Percentiles rank a stretch among this genome's conserved stretches.
phyloP scores from a whole-genome alignment of 2,888 invertebrate species.

The Tethea ocularis region DNA sequence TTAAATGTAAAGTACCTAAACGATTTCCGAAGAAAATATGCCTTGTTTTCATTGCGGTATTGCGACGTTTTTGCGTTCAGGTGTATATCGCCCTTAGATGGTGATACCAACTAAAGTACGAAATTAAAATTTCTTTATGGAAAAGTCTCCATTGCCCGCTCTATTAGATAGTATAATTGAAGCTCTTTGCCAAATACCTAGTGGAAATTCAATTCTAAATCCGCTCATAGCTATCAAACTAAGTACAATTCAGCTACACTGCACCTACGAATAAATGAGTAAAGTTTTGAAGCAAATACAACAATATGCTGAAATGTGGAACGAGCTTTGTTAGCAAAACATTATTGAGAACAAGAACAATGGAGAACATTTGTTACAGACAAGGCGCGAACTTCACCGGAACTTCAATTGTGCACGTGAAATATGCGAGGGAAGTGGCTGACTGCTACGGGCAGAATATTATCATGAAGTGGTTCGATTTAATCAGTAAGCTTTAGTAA shows the following conservation, averaged over 20 bases:
- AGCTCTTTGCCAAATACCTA: too few relatives aligned
- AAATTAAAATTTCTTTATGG: too few relatives aligned
- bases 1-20: too few relatives aligned
- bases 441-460: constrained; percentile 76
- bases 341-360: constrained; percentile 33
- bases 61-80: too few relatives aligned
- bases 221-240: too few relatives aligned
- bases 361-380: constrained; percentile 51
- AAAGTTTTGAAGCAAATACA: constrained; percentile 19
- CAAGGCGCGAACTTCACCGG: constrained; percentile 71
- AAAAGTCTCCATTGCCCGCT: too few relatives aligned
- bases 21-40: too few relatives aligned
- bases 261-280: constrained; percentile 13
- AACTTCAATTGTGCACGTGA: constrained; percentile 72
- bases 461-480: constrained; percentile 80
- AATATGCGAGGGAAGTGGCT: constrained; percentile 70
- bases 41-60: too few relatives aligned
- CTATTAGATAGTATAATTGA: too few relatives aligned
- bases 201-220: too few relatives aligned
- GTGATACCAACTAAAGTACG: too few relatives aligned
- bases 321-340: constrained; percentile 14
- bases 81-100: too few relatives aligned
- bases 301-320: constrained; percentile 19
- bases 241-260: not conserved
- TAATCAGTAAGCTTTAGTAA: constrained; percentile 67